A percentile compares a stretch with the other conserved stretches of the same genome.
These are phyloP conservation scores for Onychorhynchus coronatus DNA, from an alignment of 2,113 vertebrate species.

Conservation along the genomic window DNA sequence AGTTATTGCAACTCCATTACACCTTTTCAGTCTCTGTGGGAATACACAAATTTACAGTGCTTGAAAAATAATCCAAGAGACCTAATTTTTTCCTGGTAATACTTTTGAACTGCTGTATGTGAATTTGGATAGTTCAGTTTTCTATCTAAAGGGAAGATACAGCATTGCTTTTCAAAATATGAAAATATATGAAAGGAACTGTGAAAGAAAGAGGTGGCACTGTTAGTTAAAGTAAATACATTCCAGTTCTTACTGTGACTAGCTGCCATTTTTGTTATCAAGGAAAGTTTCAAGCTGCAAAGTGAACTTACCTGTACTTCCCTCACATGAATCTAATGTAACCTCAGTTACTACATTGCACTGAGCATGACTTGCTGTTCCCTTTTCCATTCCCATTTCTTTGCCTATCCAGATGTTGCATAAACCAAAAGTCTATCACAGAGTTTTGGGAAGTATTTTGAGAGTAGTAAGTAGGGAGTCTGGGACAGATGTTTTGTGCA, in stretches of 20 bases:
- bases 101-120: background rate
- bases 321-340: background rate
- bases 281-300: background rate
- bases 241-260: background rate
- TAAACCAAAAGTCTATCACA: background rate
- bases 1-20: background rate
- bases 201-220: background rate
- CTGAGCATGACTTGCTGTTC: background rate
- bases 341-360: fast-evolving
- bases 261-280: background rate
- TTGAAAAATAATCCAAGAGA: background rate
- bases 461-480: background rate
- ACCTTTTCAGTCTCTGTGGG: background rate
- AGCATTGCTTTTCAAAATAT: background rate
- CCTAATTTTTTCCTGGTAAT: background rate
- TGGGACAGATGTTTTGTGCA: background rate
- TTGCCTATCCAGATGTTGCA: background rate
- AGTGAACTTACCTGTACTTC: background rate
- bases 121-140: background rate
- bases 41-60: background rate
- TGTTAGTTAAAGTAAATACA: background rate
- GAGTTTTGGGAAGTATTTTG: background rate
- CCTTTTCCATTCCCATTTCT: background rate
- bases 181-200: background rate
- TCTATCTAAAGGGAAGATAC: background rate